phyloP scores from a whole-genome alignment of 2,113 vertebrate species.

The Donacobius atricapilla region DNA sequence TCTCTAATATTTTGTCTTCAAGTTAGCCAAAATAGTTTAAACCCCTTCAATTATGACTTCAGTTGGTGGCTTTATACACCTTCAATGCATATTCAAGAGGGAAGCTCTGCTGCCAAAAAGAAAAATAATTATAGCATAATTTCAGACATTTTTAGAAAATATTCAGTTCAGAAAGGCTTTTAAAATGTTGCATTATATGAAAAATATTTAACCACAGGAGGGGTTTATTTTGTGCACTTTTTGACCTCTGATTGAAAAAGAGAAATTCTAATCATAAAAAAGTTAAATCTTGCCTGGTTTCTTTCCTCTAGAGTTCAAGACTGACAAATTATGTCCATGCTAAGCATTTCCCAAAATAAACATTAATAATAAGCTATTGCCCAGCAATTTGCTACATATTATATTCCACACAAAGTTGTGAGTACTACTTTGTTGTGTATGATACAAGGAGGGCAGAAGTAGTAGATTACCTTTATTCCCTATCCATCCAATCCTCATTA shows the following conservation, averaged over 20 bases:
- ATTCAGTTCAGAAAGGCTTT: background rate
- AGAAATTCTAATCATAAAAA: background rate
- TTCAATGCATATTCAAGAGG: background rate
- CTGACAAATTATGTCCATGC: background rate
- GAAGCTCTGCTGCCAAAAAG: background rate
- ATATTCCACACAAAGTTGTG: background rate
- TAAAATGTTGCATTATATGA: background rate
- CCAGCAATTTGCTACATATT: background rate
- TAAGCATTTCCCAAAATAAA: slow-evolving; percentile 22
- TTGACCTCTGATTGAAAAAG: background rate
- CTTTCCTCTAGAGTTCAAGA: background rate
- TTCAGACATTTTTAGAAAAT: slow-evolving; percentile 5
- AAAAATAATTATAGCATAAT: background rate
- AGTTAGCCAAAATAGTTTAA: background rate
- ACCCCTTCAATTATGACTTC: background rate
- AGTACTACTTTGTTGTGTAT: background rate
- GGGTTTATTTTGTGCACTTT: background rate
- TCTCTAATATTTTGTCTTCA: background rate
- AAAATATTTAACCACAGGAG: slow-evolving; percentile 1
- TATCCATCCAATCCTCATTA: background rate
- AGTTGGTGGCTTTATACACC: background rate
- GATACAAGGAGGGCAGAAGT: background rate
- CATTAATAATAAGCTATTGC: background rate
- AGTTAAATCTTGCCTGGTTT: background rate
- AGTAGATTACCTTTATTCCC: background rate